Evolutionary conservation across 2,113 vertebrate genomes (phyloP).

Genomic region (Cynocephalus volans): DNA sequence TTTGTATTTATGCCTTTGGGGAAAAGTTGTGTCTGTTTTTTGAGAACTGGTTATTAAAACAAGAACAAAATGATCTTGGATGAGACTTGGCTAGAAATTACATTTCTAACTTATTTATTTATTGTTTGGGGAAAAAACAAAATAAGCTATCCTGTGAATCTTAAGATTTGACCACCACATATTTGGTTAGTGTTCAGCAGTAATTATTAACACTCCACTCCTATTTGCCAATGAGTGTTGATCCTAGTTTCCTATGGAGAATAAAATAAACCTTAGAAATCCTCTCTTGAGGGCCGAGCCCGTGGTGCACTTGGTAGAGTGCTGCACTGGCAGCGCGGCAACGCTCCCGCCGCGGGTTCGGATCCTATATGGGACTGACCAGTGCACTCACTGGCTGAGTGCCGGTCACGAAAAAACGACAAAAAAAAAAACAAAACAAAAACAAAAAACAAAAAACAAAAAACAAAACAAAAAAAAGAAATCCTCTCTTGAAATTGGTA

Average conservation of each 20-base stretch:
- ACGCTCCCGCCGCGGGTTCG: too few species aligned
- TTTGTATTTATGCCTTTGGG: neutral
- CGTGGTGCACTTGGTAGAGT: too few species aligned
- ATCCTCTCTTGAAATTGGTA: too few species aligned
- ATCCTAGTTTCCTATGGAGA: neutral
- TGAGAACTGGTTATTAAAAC: slow-evolving; percentile 56
- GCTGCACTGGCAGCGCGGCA: too few species aligned
- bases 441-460: too few species aligned
- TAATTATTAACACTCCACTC: slow-evolving; percentile 51
- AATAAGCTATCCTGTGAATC: slow-evolving; percentile 40
- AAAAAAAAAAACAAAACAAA: too few species aligned
- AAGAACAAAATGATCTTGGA: slow-evolving; percentile 66
- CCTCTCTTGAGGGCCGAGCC: too few species aligned
- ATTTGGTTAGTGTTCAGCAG: neutral
- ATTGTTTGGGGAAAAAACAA: slow-evolving; percentile 43
- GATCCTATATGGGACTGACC: too few species aligned
- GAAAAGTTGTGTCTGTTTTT: slow-evolving; percentile 39
- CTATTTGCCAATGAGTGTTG: neutral
- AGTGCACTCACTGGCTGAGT: too few species aligned
- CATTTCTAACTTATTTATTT: slow-evolving; percentile 66
- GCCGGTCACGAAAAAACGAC: too few species aligned
- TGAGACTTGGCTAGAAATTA: slow-evolving; percentile 44
- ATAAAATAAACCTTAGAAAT: neutral
- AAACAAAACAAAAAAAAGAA: too few species aligned
- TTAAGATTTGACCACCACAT: slow-evolving; percentile 36